Conservation (phyloP, 2,797 vertebrate genomes). For the Vipera ursinii region DNA sequence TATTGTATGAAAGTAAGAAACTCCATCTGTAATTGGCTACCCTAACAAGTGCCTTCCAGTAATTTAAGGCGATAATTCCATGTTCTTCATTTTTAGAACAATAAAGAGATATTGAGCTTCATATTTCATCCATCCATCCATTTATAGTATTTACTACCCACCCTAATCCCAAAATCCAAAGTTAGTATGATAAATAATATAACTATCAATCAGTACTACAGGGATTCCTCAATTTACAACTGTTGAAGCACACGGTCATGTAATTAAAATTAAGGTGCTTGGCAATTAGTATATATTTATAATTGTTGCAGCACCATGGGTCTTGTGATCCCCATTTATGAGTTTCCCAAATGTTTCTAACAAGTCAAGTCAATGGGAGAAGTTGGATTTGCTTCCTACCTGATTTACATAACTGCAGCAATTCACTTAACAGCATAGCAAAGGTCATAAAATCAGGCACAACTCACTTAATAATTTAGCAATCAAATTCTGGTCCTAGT, state of each 20-base stretch:
- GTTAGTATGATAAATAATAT: neutral
- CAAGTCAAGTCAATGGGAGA: neutral
- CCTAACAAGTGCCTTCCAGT: neutral
- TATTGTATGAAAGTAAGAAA: neutral
- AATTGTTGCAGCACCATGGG: neutral
- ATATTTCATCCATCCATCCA: neutral
- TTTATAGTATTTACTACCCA: neutral
- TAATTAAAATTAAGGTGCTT: neutral
- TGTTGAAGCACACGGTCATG: neutral
- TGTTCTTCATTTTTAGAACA: neutral
- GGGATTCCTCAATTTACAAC: neutral
- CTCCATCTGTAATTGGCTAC: neutral
- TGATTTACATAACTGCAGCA: neutral
- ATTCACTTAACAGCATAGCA: neutral
- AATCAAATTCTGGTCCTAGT: neutral
- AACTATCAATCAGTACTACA: neutral
- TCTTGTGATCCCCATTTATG: neutral
- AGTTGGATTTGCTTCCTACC: neutral
- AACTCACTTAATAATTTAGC: neutral
- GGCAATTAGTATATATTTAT: neutral
- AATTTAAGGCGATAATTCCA: neutral
- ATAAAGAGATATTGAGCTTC: neutral
- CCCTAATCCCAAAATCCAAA: neutral
- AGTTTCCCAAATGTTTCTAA: neutral
- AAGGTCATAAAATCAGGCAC: neutral